Evolutionary conservation across 2,113 vertebrate genomes (phyloP), one percentile per base, ranked within the genome.

Genomic region (Oplegnathus fasciatus): DNA sequence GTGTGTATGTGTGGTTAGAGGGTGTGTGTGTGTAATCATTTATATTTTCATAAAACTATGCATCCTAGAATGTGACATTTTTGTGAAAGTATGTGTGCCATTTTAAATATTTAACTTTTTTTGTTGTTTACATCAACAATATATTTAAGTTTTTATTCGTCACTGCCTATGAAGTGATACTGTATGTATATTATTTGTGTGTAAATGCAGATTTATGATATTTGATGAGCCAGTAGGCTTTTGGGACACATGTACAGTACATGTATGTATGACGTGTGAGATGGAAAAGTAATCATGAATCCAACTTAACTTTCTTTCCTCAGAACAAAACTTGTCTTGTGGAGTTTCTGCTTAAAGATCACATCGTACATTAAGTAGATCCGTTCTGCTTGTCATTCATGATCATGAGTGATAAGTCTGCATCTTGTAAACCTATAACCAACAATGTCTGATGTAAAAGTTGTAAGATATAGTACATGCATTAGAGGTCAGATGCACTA

Each of bases 1-100:
- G 44, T 78, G 28, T 75, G 18, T 65, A 42, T 65, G 32, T 28
- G 72, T 46, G 32, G 20, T 26, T 34, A 17, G 48, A 37, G 34
- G 57, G 34, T 46, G 64, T 60, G 68, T 60, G 28, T 58, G 68
- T 34, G 81, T 73, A 24, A 30, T 57, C 61, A 85, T 76, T 66
- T 77, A 46, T 85, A 78, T 88, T 90, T 89, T 92, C 79, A 83
- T 77, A 81, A 68, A 88, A 86, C 89, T 91, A 89, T 89, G 82
- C 89, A 92, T 93, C 88, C 70, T 83, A 72, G 68, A 91, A 86
- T 89, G 90, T 93, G 90, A 88, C 54, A 52, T 65, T 82, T 85
- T 87, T 61, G 86, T 90, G 69, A 87, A 79, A 71, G 79, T 79
- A 48, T 57, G 58, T 79, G 84, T 80, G 86, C 84, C 89, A 85